A percentile compares a stretch with the other conserved stretches of the same genome.
These are phyloP conservation scores for Ectemnius lituratus DNA, from an alignment of 2,888 invertebrate genomes.

Conservation along the genomic window DNA sequence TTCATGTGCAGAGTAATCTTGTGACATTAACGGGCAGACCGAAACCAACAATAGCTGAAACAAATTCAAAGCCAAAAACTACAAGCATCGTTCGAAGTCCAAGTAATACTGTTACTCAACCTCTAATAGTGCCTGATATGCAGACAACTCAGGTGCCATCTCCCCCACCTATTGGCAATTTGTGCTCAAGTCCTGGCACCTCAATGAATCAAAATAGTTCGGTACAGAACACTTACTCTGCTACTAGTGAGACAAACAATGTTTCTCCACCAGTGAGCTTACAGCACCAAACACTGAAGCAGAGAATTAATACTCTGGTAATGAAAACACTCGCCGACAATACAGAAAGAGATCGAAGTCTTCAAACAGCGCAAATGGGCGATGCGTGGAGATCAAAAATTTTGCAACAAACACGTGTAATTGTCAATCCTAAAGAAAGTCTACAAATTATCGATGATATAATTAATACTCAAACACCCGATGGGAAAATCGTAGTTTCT, in stretches of 20 bases:
- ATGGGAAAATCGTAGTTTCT: slow-evolving; percentile 82
- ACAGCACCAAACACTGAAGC: slow-evolving; percentile 86
- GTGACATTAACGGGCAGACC: slow-evolving; percentile 90
- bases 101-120: slow-evolving; percentile 34
- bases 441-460: slow-evolving; percentile 87
- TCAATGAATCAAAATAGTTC: slow-evolving; percentile 51
- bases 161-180: slow-evolving; percentile 16
- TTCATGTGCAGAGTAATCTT: slow-evolving; percentile 95
- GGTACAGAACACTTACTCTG: slow-evolving; percentile 53
- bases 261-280: slow-evolving; percentile 71
- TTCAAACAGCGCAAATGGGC: slow-evolving; percentile 77
- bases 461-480: slow-evolving; percentile 78
- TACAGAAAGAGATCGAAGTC: slow-evolving; percentile 81
- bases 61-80: slow-evolving; percentile 48
- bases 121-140: slow-evolving; percentile 20
- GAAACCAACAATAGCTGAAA: slow-evolving; percentile 76
- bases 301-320: slow-evolving; percentile 92
- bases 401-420: slow-evolving; percentile 89
- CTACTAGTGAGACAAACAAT: slow-evolving; percentile 66
- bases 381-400: slow-evolving; percentile 91
- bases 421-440: slow-evolving; percentile 89
- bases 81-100: slow-evolving; percentile 41
- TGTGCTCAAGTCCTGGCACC: slow-evolving; percentile 27
- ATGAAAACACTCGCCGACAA: slow-evolving; percentile 94
- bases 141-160: slow-evolving; percentile 40